A percentile compares a stretch with the other conserved stretches of the same genome.
Conservation (phyloP, 2,113 vertebrate genomes). For the Gopherus flavomarginatus region DNA sequence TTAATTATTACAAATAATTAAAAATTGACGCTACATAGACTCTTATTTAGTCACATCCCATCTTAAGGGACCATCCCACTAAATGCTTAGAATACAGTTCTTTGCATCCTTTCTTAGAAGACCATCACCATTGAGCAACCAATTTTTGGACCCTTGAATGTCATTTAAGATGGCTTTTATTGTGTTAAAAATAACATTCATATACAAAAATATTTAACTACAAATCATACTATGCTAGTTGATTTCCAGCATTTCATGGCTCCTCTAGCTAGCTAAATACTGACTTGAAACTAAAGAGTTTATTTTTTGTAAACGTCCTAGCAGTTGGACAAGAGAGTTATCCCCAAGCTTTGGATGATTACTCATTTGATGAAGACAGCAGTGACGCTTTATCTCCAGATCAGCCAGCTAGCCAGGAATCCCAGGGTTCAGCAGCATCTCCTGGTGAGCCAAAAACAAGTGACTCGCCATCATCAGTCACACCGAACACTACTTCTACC, state of each 20-base stretch:
- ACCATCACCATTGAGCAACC: not conserved
- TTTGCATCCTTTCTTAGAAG: not conserved
- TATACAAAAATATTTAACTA: not conserved
- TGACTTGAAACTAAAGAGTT: not conserved
- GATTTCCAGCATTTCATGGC: constrained; percentile 5
- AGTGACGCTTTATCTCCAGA: constrained; percentile 95
- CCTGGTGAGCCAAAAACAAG: constrained; percentile 85
- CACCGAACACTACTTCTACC: constrained; percentile 67
- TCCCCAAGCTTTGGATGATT: constrained; percentile 86
- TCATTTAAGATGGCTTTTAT: not conserved
- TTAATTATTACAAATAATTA: not conserved
- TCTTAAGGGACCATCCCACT: not conserved
- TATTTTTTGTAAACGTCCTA: constrained; percentile 51
- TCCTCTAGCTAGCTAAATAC: not conserved
- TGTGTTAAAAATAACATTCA: not conserved
- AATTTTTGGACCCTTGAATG: not conserved
- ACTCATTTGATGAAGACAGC: constrained; percentile 95
- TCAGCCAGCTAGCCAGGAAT: constrained; percentile 96
- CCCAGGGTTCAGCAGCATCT: constrained; percentile 89
- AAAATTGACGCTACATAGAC: not conserved
- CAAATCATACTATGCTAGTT: not conserved
- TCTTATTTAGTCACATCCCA: not conserved
- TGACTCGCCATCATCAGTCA: constrained; percentile 83
- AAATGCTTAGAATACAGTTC: not conserved
- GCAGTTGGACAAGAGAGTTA: constrained; percentile 91